Base-by-base conservation (phyloP, 2,797 vertebrate genomes). In the Choloepus didactylus region DNA sequence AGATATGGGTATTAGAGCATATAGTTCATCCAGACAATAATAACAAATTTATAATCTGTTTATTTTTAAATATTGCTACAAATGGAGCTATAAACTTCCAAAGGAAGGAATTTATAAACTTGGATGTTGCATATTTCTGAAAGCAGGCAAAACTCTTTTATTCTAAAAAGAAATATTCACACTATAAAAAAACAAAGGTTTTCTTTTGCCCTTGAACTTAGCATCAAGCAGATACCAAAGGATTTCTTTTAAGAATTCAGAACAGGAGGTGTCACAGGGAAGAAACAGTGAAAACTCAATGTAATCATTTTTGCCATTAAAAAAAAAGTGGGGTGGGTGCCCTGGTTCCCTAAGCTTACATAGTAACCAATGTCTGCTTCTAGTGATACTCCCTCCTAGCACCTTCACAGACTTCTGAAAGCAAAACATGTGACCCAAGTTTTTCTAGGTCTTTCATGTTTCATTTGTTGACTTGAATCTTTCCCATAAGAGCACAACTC, bases 21-120 rank as follows among this genome's bases (percentile, higher is more conserved):
- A 69, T n/a, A 35, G 35, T 46, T 92, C 84, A 21, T 91, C 94
- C 67, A 96, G 66, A 91, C 86, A 97, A 94, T 79, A 96, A 92
- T 56, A 96, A 96, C 25, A 96, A 46, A 95, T 85, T 82, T 95
- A 85, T 91, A 87, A 81, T 1, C 10, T 67, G 81, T 83, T 96
- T 96, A 84, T 88, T 94, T 96, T 97, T 87, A 92, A 95, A 82
- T 87, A 92, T 49, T 69, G 44, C 81, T 94, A 94, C 60, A 88
- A 92, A 92, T 92, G 86, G 67, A 95, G 92, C 88, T 79, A 85
- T 12, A 85, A 73, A 96, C 66, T 89, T 91, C 83, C 94, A 88
- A 88, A 87, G 75, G 80, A 97, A 94, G 72, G 56, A 84, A 95
- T 95, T 96, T 93, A 75, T 93, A 69, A 84, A 87, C 56, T 83